Evolutionary conservation across 2,113 vertebrate genomes (phyloP), one percentile per base, ranked within the genome.

Genomic region (Odocoileus hemionus): DNA sequence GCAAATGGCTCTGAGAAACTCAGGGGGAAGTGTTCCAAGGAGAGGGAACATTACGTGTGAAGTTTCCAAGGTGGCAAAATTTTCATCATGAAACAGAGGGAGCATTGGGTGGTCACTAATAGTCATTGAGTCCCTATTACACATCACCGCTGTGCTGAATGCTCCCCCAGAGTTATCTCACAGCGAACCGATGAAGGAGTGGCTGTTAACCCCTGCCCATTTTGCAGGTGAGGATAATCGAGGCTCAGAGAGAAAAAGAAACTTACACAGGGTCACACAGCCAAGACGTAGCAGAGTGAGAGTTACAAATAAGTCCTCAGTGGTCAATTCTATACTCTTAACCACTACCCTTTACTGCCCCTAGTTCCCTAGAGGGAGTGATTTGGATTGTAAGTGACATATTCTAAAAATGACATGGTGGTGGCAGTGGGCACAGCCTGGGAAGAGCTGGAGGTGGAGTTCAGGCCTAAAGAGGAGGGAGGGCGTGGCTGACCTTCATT

Each of bases 161-260:
- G 64, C 58, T 47, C 45, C 45, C 1, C 0, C 0, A 43, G 58
- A 2, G 2, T 54, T n/a, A 2, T 39, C 23, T 84, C 26, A 26
- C 9, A 60, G 79, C 43, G 25, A 43, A 50, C 50, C 12, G 9
- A 4, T 12, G 50, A 64, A 50, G 30, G 70, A 50, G 11, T 39
- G 47, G 30, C 50, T 80, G 8, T 9, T 23, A 21, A 21, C 6
- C 15, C 9, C 14, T 11, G 21, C 60, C n/a, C 5, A 2, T 91
- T 30, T 43, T 55, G 30, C 39, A 76, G 45, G 43, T 43, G 39
- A 93, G 47, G 45, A 26, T 60, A 36, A 60, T 45, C 2, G 33
- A 94, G 52, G 67, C 78, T 94, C 93, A 33, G 83, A 89, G 93
- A 85, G 80, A 67, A 54, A n/a, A 55, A 86, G 89, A 55, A 45